Conservation (phyloP, 2,888 invertebrate species). For the Blera fallax region DNA sequence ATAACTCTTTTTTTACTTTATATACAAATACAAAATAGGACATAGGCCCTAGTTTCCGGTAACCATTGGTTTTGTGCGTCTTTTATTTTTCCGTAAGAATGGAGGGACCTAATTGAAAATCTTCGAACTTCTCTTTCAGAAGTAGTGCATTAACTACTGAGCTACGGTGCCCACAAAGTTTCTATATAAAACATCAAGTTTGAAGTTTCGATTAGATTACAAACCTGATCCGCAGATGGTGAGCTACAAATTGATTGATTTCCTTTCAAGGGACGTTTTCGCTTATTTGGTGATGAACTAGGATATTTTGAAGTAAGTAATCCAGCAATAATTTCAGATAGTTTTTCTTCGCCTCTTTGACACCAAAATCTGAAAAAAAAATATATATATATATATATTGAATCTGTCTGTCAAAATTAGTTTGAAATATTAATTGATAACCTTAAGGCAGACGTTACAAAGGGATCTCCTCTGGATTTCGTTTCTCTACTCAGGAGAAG, state of each 20-base stretch:
- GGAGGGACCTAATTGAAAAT: too few species aligned
- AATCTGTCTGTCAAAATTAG: neutral
- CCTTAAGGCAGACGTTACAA: conserved; percentile 95
- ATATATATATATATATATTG: neutral
- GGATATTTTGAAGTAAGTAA: conserved; percentile 92
- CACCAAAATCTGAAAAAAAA: conserved; percentile 88
- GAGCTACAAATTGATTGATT: conserved; percentile 87
- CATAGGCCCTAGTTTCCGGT: too few species aligned
- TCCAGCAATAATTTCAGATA: conserved; percentile 90
- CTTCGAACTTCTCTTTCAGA: too few species aligned
- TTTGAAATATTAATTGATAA: conserved; percentile 55
- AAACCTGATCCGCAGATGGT: conserved; percentile 90
- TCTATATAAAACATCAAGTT: too few species aligned
- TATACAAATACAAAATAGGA: too few species aligned
- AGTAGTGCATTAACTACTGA: too few species aligned
- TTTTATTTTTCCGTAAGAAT: too few species aligned
- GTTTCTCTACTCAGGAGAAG: conserved; percentile 90
- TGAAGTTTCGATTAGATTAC: conserved; percentile 6
- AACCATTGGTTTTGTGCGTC: too few species aligned
- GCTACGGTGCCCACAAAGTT: too few species aligned
- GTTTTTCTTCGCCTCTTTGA: conserved; percentile 94
- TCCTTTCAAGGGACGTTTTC: conserved; percentile 91
- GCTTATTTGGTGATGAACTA: conserved; percentile 93
- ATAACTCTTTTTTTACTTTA: too few species aligned
- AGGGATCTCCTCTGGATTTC: conserved; percentile 89